Evolutionary conservation across 2,113 vertebrate species (phyloP), one percentile per base, ranked within the genome.

Genomic region (Myiozetetes cayanensis): DNA sequence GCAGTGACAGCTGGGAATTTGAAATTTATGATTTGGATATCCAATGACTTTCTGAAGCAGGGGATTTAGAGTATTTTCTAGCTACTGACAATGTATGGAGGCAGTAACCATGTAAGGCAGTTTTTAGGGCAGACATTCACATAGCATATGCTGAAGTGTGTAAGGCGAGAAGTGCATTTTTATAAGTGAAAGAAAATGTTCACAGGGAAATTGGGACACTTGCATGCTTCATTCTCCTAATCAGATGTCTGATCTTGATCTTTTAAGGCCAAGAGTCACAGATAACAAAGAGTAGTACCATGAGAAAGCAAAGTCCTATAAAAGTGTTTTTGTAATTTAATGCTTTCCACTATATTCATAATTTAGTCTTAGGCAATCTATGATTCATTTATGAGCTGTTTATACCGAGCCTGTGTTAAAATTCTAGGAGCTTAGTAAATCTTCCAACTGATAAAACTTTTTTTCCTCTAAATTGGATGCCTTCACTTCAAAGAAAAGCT

Each of bases 1-100:
- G 76, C 93, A 78, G 72, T 71, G 92, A 95, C 92, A 95, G 93
- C 92, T 96, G 93, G 72, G 90, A 96, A 93, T 95, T 78, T 59
- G 61, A 7, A 79, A 92, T 65, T 44, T 77, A 30, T 81, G 55
- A 12, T 90, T 78, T 90, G 79, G 44, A 24, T 96, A 90, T 91
- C 79, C 86, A 86, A 6, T 87, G 68, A 71, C 94, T 88, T 77
- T 68, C 33, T 89, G 80, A 84, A 94, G 65, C 44, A 59, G 28
- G 25, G 20, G 31, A 2, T 75, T 91, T 55, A 37, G 63, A 37
- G 19, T 71, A 27, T 73, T 92, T 95, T 85, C 73, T 74, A 59
- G 79, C 84, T 62, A 24, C 37, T 84, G 68, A 53, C 41, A 63
- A 6, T 75, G 43, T 44, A 31, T 33, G 56, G 65, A 78, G 77